A percentile compares a stretch with the other conserved stretches of the same genome.
phyloP scores from a whole-genome alignment of 2,113 vertebrate genomes.

The Oceanodroma tethys region DNA sequence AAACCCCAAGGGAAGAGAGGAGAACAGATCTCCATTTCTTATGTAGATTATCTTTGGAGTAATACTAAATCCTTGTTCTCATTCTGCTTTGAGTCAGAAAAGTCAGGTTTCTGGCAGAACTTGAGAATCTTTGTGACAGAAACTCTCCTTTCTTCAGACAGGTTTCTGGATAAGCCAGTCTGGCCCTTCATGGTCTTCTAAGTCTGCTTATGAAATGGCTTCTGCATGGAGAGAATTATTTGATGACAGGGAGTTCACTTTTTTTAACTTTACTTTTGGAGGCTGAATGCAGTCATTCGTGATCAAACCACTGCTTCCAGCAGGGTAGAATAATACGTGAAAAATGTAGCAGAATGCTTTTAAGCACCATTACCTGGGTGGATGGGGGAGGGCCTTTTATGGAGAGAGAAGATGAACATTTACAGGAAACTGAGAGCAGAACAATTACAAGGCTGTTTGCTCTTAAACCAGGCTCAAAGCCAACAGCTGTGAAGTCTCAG shows the following conservation, averaged over 20 bases:
- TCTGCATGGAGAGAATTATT: not conserved
- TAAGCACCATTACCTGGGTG: not conserved
- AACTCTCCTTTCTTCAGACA: not conserved
- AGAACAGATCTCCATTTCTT: not conserved
- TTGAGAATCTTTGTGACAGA: not conserved
- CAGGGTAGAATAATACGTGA: not conserved
- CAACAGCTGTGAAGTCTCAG: not conserved
- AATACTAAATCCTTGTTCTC: not conserved
- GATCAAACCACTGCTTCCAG: not conserved
- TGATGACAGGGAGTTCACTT: not conserved
- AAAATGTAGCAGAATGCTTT: not conserved
- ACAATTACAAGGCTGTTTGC: not conserved
- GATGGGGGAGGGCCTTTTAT: not conserved
- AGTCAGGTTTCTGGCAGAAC: not conserved
- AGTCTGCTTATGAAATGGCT: not conserved
- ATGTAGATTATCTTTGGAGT: not conserved
- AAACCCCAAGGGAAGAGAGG: not conserved
- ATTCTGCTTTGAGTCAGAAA: not conserved
- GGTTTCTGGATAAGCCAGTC: not conserved
- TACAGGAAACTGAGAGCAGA: not conserved
- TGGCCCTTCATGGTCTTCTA: not conserved
- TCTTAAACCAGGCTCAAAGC: conserved; percentile 57
- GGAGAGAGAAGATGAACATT: not conserved
- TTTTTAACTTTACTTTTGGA: not conserved
- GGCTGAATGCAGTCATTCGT: not conserved